Evolutionary conservation across 2,888 invertebrate species (phyloP), one percentile per base, ranked within the genome.

Genomic region (Muschampia plurimacula): DNA sequence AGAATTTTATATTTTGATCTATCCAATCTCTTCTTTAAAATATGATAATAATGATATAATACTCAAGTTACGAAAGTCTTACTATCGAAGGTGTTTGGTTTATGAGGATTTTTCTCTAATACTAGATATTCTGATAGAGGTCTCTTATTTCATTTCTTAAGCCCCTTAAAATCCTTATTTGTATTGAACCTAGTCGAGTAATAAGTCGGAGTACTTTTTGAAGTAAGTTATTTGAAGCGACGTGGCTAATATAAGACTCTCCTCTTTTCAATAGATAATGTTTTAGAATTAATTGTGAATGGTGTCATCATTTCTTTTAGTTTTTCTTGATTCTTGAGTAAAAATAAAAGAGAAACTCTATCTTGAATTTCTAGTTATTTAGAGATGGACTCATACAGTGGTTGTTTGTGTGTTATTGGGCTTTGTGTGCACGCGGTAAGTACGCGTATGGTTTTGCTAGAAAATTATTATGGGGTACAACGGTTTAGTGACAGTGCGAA

Each of bases 401-500:
- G 70, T 32, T 65, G 44, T 46, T 22, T 28, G 64, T 65, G 70
- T 70, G 55, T 64, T 64, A 44, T n/a, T 70, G 71, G 49, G 52
- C 39, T 52, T 72, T 59, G 52, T 32, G n/a, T 74, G 72, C 69
- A 75, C 62, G 49, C 52, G 44, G 63, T 49, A 60, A 5, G 46
- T 28, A 41, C 63, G 52, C 10, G 46, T 52, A 52, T 67, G 63
- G 36, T 67, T 52, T 73, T 57, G 55, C 8, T 12, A 66, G 2
- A 15, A n/a, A 39, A 12, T 9, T 15, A 13, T 28, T 46, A 46
- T 57, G 62, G 70, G 41, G 32, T 12, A 32, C 55, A 64, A 41
- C 70, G 70, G 65, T 70, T 70, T 59, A 70, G 65, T 65, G 70
- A 73, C 71, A 69, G 68, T 69, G 36, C 28, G n/a, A 44, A 68